These are phyloP conservation scores for Sycophila sp. DNA, from an alignment of 1,140 invertebrate species.

Conservation along the genomic window DNA sequence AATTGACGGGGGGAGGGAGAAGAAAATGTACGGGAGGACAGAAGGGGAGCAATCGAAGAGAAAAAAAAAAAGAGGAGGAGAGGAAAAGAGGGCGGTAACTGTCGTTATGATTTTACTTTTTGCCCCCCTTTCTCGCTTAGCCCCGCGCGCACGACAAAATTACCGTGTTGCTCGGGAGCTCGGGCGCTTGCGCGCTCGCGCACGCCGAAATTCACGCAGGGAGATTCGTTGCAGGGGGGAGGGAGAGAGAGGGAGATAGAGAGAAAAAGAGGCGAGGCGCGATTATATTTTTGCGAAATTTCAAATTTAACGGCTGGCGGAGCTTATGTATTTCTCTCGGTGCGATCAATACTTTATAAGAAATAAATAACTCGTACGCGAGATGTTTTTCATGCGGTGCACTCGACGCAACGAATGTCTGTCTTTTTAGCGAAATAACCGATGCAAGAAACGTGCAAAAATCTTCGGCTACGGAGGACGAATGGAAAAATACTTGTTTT, in stretches of 20 bases:
- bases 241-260: no score
- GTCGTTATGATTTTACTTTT: conserved; percentile 25
- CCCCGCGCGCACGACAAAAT: conserved; percentile 23
- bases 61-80: background rate
- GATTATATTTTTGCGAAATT: conserved; percentile 18
- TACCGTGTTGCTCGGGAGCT: conserved; percentile 14
- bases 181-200: no score
- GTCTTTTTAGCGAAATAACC: background rate
- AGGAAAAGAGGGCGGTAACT: conserved; percentile 11
- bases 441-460: no score
- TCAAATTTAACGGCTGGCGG: conserved; percentile 15
- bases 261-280: background rate
- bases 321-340: background rate
- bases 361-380: background rate
- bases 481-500: no score
- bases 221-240: no score
- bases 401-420: background rate
- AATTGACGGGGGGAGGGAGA: conserved; percentile 17
- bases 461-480: no score
- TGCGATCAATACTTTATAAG: background rate
- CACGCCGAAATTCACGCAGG: no score
- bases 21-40: conserved; percentile 8
- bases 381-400: background rate
- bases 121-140: conserved; percentile 1
- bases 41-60: conserved; percentile 24